These are phyloP conservation scores for Sciaenops ocellatus DNA, from an alignment of 2,797 vertebrate species.

Conservation along the genomic window DNA sequence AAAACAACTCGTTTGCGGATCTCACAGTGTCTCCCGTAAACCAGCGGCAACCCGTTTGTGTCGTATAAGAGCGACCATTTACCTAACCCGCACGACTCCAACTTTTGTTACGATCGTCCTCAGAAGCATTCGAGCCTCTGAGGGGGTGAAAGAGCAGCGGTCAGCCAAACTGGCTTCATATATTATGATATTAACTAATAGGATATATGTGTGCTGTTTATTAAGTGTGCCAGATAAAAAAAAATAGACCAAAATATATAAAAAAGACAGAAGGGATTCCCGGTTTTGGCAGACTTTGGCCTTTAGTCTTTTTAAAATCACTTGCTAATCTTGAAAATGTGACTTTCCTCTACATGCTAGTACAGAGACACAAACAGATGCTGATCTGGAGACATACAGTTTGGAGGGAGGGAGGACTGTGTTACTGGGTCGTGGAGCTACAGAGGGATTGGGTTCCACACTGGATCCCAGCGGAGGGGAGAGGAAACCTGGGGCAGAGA, in stretches of 20 bases:
- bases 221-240: too few species aligned
- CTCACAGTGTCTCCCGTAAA: background rate
- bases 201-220: background rate
- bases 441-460: slow-evolving; percentile 58
- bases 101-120: background rate
- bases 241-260: background rate
- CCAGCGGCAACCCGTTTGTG: background rate
- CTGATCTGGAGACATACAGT: slow-evolving; percentile 2
- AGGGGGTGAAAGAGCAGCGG: background rate
- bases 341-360: slow-evolving; percentile 9
- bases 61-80: background rate
- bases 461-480: slow-evolving; percentile 54
- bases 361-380: background rate
- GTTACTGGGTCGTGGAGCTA: slow-evolving; percentile 43
- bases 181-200: background rate
- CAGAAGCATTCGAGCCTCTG: background rate
- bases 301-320: background rate
- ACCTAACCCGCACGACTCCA: background rate
- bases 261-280: background rate
- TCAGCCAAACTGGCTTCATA: slow-evolving; percentile 2
- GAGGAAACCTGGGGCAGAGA: slow-evolving; percentile 57
- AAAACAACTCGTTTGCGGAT: slow-evolving; percentile 7
- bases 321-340: background rate
- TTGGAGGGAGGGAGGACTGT: slow-evolving; percentile 22
- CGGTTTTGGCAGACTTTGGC: too few species aligned